These are phyloP conservation scores for Fragum whitleyi DNA, from an alignment of 2,888 invertebrate species.

Conservation along the genomic window DNA sequence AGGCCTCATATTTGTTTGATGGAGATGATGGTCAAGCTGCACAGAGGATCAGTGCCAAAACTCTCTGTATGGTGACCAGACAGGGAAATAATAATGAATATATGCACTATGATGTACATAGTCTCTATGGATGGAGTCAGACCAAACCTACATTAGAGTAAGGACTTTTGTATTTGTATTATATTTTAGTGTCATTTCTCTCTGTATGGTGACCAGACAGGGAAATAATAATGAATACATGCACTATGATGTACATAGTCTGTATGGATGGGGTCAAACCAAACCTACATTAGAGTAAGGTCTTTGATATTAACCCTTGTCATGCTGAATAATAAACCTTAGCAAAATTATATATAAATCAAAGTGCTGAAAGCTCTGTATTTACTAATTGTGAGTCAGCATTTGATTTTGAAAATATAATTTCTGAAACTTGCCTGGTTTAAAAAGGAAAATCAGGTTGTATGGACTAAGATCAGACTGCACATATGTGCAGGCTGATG, in stretches of 20 bases:
- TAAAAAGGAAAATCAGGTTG: too few relatives aligned
- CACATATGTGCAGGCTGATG: too few relatives aligned
- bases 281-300: slow-evolving; percentile 88
- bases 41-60: slow-evolving; percentile 75
- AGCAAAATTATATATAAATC: too few relatives aligned
- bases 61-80: slow-evolving; percentile 84
- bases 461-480: too few relatives aligned
- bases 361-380: too few relatives aligned
- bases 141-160: slow-evolving; percentile 89
- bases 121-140: slow-evolving; percentile 87
- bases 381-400: too few relatives aligned
- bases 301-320: not conserved
- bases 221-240: slow-evolving; percentile 70
- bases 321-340: too few relatives aligned
- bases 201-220: slow-evolving; percentile 84
- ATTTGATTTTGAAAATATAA: too few relatives aligned
- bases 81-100: slow-evolving; percentile 73
- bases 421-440: too few relatives aligned
- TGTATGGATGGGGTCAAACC: slow-evolving; percentile 88
- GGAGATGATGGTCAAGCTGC: slow-evolving; percentile 27
- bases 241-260: slow-evolving; percentile 81
- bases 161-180: slow-evolving; percentile 22
- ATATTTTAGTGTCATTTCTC: slow-evolving; percentile 41
- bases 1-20: slow-evolving; percentile 69
- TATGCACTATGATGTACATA: slow-evolving; percentile 80